Conservation (phyloP, 2,888 invertebrate species). For the Nymphalis urticae region DNA sequence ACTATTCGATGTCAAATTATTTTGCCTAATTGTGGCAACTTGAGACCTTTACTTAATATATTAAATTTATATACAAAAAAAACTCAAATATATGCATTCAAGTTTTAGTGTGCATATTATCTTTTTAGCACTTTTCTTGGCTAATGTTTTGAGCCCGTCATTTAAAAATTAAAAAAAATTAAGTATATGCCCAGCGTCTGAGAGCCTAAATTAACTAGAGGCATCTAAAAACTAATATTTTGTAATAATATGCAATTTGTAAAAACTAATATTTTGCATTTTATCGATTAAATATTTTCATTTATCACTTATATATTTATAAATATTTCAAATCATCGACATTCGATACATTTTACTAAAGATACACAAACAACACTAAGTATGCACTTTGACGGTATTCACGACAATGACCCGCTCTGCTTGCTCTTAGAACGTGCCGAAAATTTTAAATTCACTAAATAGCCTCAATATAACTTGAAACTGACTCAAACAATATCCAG, state of each 20-base stretch:
- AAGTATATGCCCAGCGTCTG: no score
- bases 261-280: no score
- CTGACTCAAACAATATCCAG: background rate
- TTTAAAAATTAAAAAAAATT: no score
- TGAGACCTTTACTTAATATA: no score
- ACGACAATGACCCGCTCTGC: conserved; percentile 13
- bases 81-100: background rate
- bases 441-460: conserved; percentile 12
- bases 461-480: background rate
- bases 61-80: no score
- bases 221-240: no score
- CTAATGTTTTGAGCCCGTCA: no score
- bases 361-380: background rate
- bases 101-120: no score
- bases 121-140: no score
- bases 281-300: background rate
- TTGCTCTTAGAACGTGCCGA: conserved; percentile 13
- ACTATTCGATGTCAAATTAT: background rate
- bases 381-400: conserved; percentile 6
- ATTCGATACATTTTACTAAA: conserved; percentile 34
- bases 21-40: background rate
- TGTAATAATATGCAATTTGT: no score
- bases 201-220: no score
- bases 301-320: background rate
- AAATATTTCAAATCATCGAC: conserved; percentile 37